Evolutionary conservation across 2,888 invertebrate genomes (phyloP), one percentile per base, ranked within the genome.

Genomic region (Fabriciana adippe): DNA sequence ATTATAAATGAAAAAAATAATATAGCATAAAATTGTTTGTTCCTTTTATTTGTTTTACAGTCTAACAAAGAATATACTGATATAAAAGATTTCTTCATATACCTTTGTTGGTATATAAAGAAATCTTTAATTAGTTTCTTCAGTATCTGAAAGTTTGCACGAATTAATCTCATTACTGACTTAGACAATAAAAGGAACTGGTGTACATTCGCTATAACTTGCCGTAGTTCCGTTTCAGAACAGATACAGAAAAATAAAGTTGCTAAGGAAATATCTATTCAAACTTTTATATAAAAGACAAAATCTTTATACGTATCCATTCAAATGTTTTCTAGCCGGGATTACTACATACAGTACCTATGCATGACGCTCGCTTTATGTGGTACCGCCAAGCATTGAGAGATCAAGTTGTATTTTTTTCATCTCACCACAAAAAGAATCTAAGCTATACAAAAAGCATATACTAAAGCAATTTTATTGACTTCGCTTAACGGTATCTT

Each of bases 91-190:
- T 41, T 41, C 35, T 41, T 41, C 2, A 48, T 31, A 51, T 18
- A 48, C 16, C 16, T 55, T 64, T 48, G 8, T 55, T 16, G 0
- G 18, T 14, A 61, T n/a, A 67, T 54, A 57, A 21, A 56, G 35
- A 59, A 35, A 62, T 47, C 21, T 35, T 16, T 59, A 14, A 53
- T 65, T 54, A 41, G 45, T 65, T 59, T 59, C 45, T 26, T 59
- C 8, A 21, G 5, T 26, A 45, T 18, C 18, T 16, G 3, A 41
- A 64, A 48, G 48, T 64, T 57, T 15, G 26, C 16, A 48, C 45
- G 59, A 65, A 59, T 53, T 53, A 51, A 48, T 57, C 57, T 57
- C 64, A 57, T 59, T 53, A 65, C 53, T 53, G 59, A 59, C 31
- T 59, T 47, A 6, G 26, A 5, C 53, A 59, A 65, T 59, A 65